Percentiles rank a stretch among this genome's conserved stretches.
phyloP scores from a whole-genome alignment of 2,888 invertebrate genomes.

The Kuschelorhynchus macadamiae region DNA sequence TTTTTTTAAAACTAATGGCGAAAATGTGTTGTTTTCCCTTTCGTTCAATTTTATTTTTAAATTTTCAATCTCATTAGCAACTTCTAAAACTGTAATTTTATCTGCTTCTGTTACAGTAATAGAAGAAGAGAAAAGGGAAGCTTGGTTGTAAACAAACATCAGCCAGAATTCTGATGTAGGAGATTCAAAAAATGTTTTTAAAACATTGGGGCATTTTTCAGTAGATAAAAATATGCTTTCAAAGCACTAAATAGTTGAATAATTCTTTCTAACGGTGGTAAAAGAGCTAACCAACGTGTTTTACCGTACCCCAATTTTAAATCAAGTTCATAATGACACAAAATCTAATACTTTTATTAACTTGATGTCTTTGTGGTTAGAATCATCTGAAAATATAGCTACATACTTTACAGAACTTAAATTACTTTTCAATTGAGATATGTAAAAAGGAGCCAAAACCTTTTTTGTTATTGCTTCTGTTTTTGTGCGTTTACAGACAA shows the following conservation, averaged over 20 bases:
- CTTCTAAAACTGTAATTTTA: too few relatives aligned
- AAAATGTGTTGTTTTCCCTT: too few relatives aligned
- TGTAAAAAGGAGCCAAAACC: not conserved
- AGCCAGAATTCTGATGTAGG: too few relatives aligned
- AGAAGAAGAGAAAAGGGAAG: too few relatives aligned
- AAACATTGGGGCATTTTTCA: conserved; percentile 21
- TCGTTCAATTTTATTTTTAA: too few relatives aligned
- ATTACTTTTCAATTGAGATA: not conserved
- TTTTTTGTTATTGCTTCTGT: conserved; percentile 9
- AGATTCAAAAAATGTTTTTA: too few relatives aligned
- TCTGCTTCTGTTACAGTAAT: too few relatives aligned
- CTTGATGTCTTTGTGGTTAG: conserved; percentile 14
- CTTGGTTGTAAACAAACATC: too few relatives aligned
- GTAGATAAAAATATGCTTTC: conserved; percentile 32
- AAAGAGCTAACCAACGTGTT: conserved; percentile 33
- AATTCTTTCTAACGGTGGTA: conserved; percentile 33
- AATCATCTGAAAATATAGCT: conserved; percentile 7
- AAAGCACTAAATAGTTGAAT: conserved; percentile 15
- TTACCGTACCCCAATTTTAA: conserved; percentile 38
- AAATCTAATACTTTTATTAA: not conserved
- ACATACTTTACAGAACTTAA: not conserved
- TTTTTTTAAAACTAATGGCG: too few relatives aligned
- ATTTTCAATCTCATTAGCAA: too few relatives aligned
- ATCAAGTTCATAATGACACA: conserved; percentile 58
- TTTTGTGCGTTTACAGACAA: conserved; percentile 7